These are phyloP conservation scores for Hyperopisus bebe DNA, from an alignment of 2,113 vertebrate species.

Conservation along the genomic window DNA sequence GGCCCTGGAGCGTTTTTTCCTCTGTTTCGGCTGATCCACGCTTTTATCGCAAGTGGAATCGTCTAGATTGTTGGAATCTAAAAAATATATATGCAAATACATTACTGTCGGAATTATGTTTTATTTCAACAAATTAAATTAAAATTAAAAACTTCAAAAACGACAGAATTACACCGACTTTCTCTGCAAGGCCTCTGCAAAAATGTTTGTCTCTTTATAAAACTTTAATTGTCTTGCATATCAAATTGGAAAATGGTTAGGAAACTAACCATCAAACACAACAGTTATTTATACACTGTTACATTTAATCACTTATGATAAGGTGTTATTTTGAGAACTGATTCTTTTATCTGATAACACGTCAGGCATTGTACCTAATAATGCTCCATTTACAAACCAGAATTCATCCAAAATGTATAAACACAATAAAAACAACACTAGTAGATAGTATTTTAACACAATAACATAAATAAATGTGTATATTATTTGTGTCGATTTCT, in stretches of 20 bases:
- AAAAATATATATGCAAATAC: constrained; percentile 5
- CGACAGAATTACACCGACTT: neutral
- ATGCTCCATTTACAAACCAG: neutral
- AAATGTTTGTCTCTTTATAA: neutral
- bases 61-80: constrained; percentile 58
- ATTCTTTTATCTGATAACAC: neutral
- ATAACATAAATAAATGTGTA: neutral
- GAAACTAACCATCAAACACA: neutral
- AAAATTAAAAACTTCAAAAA: neutral
- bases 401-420: neutral
- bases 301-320: neutral
- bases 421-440: neutral
- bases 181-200: neutral
- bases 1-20: constrained; percentile 94
- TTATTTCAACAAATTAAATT: neutral
- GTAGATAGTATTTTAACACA: neutral
- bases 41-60: constrained; percentile 47
- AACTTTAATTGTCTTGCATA: neutral
- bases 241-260: neutral
- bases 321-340: neutral
- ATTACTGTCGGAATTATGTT: neutral
- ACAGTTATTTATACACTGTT: neutral
- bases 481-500: neutral
- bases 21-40: constrained; percentile 73
- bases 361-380: neutral